phyloP scores from a whole-genome alignment of 2,113 vertebrate species.

The Aleadryas rufinucha region DNA sequence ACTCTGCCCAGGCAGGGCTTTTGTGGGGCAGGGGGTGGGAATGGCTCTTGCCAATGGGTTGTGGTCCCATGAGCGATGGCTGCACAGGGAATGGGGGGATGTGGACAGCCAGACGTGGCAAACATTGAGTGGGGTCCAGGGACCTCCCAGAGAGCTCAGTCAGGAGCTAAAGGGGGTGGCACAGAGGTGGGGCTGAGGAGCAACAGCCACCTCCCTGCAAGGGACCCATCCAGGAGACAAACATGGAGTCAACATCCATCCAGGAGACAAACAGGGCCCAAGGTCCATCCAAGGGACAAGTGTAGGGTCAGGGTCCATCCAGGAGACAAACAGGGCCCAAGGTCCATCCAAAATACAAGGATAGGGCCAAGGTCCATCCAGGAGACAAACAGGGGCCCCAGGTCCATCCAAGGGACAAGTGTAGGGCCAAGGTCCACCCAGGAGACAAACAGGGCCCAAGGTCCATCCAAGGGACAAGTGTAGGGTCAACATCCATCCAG shows the following conservation, averaged over 20 bases:
- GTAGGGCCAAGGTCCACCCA: no score
- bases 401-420: no score
- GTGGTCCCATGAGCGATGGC: neutral
- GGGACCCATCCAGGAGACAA: neutral
- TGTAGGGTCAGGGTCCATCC: neutral
- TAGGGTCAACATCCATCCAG: no score
- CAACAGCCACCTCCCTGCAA: neutral
- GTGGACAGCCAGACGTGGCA: neutral
- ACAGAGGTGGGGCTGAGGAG: neutral
- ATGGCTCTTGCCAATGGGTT: neutral
- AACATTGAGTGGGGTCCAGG: neutral
- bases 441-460: no score
- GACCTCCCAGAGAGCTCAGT: neutral
- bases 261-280: neutral
- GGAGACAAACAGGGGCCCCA: no score
- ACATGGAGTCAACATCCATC: neutral
- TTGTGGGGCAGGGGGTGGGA: neutral
- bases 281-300: neutral
- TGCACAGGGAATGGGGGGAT: accelerated
- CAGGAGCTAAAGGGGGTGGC: neutral
- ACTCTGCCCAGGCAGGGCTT: neutral
- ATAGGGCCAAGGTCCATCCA: neutral
- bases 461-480: no score
- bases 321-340: neutral
- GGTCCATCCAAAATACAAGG: neutral